Evolutionary conservation across 2,113 vertebrate species (phyloP).

Genomic region (Salvator merianae): DNA sequence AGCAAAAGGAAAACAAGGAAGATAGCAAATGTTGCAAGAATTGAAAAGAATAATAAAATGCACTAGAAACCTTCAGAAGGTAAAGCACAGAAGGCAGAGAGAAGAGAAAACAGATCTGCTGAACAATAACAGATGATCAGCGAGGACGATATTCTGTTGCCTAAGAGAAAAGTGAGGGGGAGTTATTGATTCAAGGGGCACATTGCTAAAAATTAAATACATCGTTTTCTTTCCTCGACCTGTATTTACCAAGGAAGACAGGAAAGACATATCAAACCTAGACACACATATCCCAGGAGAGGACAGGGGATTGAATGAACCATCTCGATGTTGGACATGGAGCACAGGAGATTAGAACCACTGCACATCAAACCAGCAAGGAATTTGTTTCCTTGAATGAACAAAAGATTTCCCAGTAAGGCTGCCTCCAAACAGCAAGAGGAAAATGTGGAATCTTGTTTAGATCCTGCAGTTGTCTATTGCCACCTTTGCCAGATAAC

Average conservation of each 20-base stretch:
- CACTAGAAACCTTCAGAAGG: not conserved
- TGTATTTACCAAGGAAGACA: conserved; percentile 65
- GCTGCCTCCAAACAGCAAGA: too few relatives aligned
- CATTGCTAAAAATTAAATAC: conserved; percentile 59
- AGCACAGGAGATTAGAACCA: conserved; percentile 37
- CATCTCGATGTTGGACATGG: not conserved
- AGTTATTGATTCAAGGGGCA: conserved; percentile 57
- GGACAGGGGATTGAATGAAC: conserved; percentile 2
- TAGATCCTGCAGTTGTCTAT: too few relatives aligned
- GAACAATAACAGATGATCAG: conserved; percentile 32
- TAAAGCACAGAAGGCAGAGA: not conserved
- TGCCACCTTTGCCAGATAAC: too few relatives aligned
- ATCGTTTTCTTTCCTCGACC: conserved; percentile 49
- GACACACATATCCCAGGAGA: conserved; percentile 49
- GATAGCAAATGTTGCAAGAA: not conserved
- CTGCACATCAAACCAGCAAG: not conserved
- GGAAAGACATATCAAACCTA: conserved; percentile 53
- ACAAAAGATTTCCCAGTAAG: not conserved
- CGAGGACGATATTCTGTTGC: conserved; percentile 23
- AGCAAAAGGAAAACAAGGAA: not conserved
- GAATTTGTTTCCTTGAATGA: not conserved
- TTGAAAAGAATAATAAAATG: conserved; percentile 10
- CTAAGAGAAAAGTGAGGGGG: conserved; percentile 18
- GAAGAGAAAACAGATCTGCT: fast-evolving
- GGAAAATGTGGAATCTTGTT: too few relatives aligned